Evolutionary conservation across 2,888 invertebrate genomes (phyloP), one percentile per base, ranked within the genome.

Genomic region (Morpho helenor): DNA sequence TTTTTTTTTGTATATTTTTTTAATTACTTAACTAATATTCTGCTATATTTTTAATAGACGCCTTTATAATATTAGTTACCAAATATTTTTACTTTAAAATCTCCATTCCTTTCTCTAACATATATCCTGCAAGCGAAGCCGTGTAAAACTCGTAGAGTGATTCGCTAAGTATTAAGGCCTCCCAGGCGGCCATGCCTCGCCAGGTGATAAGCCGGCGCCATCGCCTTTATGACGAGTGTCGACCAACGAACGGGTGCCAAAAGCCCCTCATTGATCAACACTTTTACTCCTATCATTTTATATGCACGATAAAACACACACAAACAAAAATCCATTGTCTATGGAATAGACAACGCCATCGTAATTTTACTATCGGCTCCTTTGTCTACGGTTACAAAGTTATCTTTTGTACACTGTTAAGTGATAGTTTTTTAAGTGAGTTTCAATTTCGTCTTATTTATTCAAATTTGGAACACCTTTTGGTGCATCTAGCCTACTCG

Each of bases 251-350:
- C 83, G 86, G 87, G 89, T 89, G 89, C 87, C 87, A 89, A 89
- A 89, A 89, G 87, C 80, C 67, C 69, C 79, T 84, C 80, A 77
- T 87, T 83, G 77, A 74, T 72, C 73, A 71, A 85, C 87, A 87
- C 87, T 81, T 84, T 82, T 79, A 76, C 74, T 71, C 70, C 75
- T 80, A 86, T 86, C 84, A 81, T 79, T 85, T 86, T 85, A 85
- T 79, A 84, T 79, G 76, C 72, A 73, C 72, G 82, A 86, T 86
- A 86, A 84, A 76, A 75, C 60, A 61, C 52, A 64, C 66, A 58
- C 65, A 65, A 70, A 65, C 54, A 49, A 53, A 58, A 47, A 53
- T 31, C 68, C 63, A 70, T 70, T 62, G 59, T 62, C 62, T 62
- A 54, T 59, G 40, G 16, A 40, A 10, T 53, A 44, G 47, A 45